A percentile compares a stretch with the other conserved stretches of the same genome.
Conservation (phyloP, 2,113 vertebrate genomes). For the Oncorhynchus kisutch region DNA sequence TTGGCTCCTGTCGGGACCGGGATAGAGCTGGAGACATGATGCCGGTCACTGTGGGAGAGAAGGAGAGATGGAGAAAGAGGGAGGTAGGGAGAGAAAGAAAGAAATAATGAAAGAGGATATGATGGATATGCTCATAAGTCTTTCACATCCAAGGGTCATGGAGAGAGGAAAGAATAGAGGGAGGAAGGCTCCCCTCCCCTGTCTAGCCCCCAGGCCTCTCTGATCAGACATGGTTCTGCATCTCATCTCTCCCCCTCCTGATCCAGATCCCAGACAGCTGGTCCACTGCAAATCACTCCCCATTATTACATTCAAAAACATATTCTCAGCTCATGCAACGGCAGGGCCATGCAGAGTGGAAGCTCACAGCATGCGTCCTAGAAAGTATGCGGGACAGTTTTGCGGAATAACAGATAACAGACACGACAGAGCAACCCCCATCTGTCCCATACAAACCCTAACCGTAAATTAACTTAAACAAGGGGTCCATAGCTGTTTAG, state of each 20-base stretch:
- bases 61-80: background rate
- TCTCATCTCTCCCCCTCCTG: conserved; percentile 15
- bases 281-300: conserved; percentile 47
- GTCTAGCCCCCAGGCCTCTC: background rate
- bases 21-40: conserved; percentile 85
- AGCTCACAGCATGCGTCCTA: conserved; percentile 54
- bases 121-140: conserved; percentile 34
- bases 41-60: conserved; percentile 78
- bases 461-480: conserved; percentile 64
- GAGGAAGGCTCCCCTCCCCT: background rate
- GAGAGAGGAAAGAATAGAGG: background rate
- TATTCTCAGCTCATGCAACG: conserved; percentile 49
- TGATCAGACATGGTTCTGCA: conserved; percentile 9
- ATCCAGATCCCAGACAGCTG: conserved; percentile 49
- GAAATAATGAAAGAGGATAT: conserved; percentile 5
- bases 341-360: conserved; percentile 23
- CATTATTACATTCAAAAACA: conserved; percentile 51
- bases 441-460: conserved; percentile 37
- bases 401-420: conserved; percentile 64
- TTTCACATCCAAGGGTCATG: conserved; percentile 10
- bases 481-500: conserved; percentile 33
- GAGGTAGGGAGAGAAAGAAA: background rate
- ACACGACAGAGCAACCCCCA: conserved; percentile 38
- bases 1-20: conserved; percentile 81
- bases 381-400: conserved; percentile 60